Evolutionary conservation across 2,797 vertebrate species (phyloP).

Genomic region (Pelodytes ibericus): DNA sequence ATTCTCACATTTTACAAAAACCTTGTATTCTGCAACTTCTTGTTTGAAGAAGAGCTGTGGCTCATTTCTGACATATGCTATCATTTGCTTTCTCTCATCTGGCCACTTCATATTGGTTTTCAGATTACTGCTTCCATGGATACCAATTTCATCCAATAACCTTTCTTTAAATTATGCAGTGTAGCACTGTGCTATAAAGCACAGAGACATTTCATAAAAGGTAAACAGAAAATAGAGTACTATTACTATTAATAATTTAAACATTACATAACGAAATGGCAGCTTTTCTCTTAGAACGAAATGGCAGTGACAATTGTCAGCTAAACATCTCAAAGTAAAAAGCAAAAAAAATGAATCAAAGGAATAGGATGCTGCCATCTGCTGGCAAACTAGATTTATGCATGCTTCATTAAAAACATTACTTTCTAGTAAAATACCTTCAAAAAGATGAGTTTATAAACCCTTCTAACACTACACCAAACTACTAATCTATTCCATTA

Average conservation of each 20-base stretch:
- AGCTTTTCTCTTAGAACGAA: constrained; percentile 5
- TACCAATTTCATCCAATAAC: constrained; percentile 21
- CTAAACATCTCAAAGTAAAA: neutral
- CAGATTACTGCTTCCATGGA: constrained; percentile 23
- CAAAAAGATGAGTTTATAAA: too few species aligned
- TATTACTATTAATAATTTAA: constrained; percentile 33
- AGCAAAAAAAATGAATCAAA: neutral
- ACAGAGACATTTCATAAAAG: constrained; percentile 6
- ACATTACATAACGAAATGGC: constrained; percentile 11
- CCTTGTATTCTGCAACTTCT: neutral
- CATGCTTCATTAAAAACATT: too few species aligned
- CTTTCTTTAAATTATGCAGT: constrained; percentile 21
- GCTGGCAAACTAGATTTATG: neutral
- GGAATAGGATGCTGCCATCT: constrained; percentile 27
- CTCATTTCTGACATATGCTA: neutral
- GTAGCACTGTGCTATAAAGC: neutral
- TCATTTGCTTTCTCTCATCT: constrained; percentile 29
- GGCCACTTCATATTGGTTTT: constrained; percentile 26
- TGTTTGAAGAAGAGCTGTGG: neutral
- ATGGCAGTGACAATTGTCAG: constrained; percentile 16
- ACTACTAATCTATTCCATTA: too few species aligned
- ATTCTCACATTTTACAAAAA: too few species aligned
- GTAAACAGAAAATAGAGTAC: neutral
- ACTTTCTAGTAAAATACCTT: too few species aligned
- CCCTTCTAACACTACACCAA: too few species aligned